These are phyloP conservation scores for Acrocyrtus sp. DNA, from an alignment of 2,888 invertebrate species.

Conservation along the genomic window DNA sequence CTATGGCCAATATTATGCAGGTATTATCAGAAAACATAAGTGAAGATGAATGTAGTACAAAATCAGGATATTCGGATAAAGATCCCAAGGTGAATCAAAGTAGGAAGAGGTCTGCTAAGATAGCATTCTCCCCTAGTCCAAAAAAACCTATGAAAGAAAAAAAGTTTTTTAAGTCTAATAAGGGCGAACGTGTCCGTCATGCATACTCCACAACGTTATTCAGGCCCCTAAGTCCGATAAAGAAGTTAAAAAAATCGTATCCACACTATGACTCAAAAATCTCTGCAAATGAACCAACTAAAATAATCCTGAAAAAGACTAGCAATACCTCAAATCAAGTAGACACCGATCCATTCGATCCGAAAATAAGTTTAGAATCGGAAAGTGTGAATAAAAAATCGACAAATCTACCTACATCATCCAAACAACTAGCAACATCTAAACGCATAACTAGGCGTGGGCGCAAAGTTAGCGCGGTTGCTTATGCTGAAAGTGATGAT, in stretches of 20 bases:
- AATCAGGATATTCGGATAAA: background rate
- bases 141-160: slow-evolving; percentile 43
- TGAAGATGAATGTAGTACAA: slow-evolving; percentile 6
- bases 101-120: slow-evolving; percentile 35
- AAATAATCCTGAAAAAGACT: background rate
- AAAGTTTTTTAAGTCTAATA: slow-evolving; percentile 56
- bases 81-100: background rate
- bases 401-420: background rate
- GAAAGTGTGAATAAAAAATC: background rate
- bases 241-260: slow-evolving; percentile 20
- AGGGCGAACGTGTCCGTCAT: slow-evolving; percentile 2
- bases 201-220: slow-evolving; percentile 13
- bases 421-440: too few species aligned
- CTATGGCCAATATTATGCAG: slow-evolving; percentile 18
- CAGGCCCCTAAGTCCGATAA: slow-evolving; percentile 38
- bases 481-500: background rate
- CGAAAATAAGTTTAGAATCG: background rate
- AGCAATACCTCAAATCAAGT: background rate
- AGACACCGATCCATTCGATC: background rate
- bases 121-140: slow-evolving; percentile 57
- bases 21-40: slow-evolving; percentile 8
- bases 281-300: background rate
- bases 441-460: too few species aligned
- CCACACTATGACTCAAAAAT: background rate
- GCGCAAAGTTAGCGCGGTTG: background rate